Evolutionary conservation across 2,113 vertebrate genomes (phyloP), one percentile per base, ranked within the genome.

Genomic region (Caranx melampygus): DNA sequence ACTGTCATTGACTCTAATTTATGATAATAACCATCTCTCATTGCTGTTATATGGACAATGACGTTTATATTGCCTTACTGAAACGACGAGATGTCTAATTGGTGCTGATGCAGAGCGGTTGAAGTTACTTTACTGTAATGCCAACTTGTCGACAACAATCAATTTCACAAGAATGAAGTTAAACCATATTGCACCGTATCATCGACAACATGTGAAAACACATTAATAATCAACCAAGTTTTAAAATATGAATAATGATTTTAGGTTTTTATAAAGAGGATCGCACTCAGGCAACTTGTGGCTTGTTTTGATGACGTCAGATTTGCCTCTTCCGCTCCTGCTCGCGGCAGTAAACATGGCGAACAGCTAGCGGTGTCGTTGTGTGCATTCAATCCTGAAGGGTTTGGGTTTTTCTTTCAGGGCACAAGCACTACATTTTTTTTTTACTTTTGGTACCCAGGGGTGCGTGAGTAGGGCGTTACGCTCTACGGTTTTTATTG

Each of bases 311-410:
- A 76, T 87, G 67, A 86, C 74, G 79, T 83, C 52, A 64, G 0
- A 16, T 2, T 1, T 20, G 0, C 18, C 15, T 18, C 34, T 87
- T 91, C 87, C 84, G 82, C 18, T 74, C 15, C 47, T 5, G 61
- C 63, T 71, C 75, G 79, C 84, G 76, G 81, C 58, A 71, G 84
- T 85, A 92, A 93, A 88, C 87, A 94, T 94, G 91, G 91, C 87
- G 87, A 10, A 31, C 37, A 64, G 87, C 84, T 91, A 90, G 67
- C 63, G 40, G 0, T 66, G 26, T n/a, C 3, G 1, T 31, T 47
- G 31, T 31, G 2, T 75, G 11, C 52, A 61, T 47, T 75, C 61
- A 79, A 13, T 68, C 31, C 40, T 68, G 20, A 54, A 47, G 6
- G 21, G 7, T 79, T 76, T 52, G 10, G 6, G 2, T 78, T 78